A percentile compares a stretch with the other conserved stretches of the same genome.
phyloP scores from a whole-genome alignment of 35 echinoderm and acorn worm genomes.

The Stichopus chloronotus region DNA sequence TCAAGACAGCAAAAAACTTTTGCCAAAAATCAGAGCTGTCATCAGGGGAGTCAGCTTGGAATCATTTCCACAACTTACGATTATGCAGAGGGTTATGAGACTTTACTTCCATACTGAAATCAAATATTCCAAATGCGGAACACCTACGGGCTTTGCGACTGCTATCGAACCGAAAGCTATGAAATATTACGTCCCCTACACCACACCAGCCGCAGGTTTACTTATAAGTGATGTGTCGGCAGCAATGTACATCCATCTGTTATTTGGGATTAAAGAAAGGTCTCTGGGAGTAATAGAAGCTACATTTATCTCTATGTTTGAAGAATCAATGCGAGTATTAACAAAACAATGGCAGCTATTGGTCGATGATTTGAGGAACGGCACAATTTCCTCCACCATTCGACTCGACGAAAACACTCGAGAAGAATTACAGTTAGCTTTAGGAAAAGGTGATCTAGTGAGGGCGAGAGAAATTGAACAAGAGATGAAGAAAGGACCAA shows the following conservation, averaged over 20 bases:
- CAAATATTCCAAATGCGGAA: slow-evolving; percentile 21
- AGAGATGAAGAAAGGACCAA: slow-evolving; percentile 33
- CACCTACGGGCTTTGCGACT: slow-evolving; percentile 29
- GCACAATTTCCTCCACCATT: slow-evolving; percentile 29
- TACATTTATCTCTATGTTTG: slow-evolving; percentile 35
- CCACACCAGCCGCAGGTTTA: slow-evolving; percentile 8
- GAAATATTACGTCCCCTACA: background rate
- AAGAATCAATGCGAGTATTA: slow-evolving; percentile 26
- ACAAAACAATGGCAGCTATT: slow-evolving; percentile 31
- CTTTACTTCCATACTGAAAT: background rate
- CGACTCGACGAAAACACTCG: background rate
- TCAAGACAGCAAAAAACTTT: slow-evolving; percentile 10
- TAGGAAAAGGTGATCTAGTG: background rate
- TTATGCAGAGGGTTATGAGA: slow-evolving; percentile 18
- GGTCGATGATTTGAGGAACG: slow-evolving; percentile 40
- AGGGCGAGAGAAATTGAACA: slow-evolving; percentile 45
- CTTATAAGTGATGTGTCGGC: background rate
- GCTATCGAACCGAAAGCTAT: background rate
- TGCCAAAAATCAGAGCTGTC: background rate
- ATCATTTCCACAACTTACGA: background rate
- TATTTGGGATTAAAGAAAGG: slow-evolving; percentile 46
- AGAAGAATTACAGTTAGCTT: background rate
- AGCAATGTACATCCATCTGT: slow-evolving; percentile 52
- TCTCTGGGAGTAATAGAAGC: slow-evolving; percentile 26
- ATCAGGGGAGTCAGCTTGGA: background rate